Percentiles rank a stretch among this genome's conserved stretches.
Evolutionary conservation across 2,113 vertebrate species (phyloP).

Genomic region (Hemiscyllium ocellatum): DNA sequence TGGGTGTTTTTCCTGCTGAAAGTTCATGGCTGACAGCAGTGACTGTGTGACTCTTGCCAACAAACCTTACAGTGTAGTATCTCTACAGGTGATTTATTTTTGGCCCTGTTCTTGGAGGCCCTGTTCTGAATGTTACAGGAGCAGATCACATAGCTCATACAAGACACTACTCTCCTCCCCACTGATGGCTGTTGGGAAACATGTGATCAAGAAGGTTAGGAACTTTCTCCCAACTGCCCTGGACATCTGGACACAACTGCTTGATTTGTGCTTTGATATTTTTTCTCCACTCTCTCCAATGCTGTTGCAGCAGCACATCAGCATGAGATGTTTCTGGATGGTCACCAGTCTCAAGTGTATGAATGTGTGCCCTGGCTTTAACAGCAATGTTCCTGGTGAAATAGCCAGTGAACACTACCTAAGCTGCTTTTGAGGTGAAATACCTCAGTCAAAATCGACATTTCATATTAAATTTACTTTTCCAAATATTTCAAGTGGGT

Average conservation of each 20-base stretch:
- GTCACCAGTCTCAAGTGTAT: neutral
- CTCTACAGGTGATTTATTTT: neutral
- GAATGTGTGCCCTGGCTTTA: neutral
- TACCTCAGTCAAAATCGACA: neutral
- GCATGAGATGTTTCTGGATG: neutral
- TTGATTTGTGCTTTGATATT: neutral
- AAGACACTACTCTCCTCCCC: too few relatives aligned
- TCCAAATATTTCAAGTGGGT: neutral
- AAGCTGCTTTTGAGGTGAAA: neutral
- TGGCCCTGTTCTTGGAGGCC: too few relatives aligned
- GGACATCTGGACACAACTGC: neutral
- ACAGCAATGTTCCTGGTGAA: neutral
- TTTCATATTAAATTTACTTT: neutral
- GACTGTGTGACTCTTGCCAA: neutral
- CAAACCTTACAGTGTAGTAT: neutral
- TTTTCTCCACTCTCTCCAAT: neutral
- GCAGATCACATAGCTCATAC: neutral
- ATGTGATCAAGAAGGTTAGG: neutral
- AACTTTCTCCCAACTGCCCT: neutral
- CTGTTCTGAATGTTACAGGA: neutral
- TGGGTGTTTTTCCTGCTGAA: neutral
- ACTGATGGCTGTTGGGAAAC: neutral
- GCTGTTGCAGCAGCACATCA: neutral
- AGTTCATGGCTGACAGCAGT: neutral
- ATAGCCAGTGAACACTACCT: neutral